phyloP scores from a whole-genome alignment of 2,888 invertebrate species.

The Drosophila mimica region DNA sequence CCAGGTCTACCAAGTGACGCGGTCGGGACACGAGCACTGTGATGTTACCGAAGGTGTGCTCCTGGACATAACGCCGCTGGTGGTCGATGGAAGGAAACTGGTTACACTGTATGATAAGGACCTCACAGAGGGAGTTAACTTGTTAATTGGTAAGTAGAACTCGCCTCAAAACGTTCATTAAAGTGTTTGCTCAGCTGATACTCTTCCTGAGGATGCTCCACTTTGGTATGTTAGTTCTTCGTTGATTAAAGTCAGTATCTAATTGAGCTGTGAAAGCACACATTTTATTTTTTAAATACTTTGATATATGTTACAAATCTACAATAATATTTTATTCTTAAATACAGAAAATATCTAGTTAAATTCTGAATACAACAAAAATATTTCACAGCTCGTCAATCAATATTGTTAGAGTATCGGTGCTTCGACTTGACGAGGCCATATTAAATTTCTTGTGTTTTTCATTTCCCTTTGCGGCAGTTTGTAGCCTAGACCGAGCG shows the following conservation, averaged over 20 bases:
- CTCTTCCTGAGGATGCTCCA: background rate
- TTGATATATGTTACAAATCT: no score
- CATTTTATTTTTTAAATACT: background rate
- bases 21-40: conserved; percentile 90
- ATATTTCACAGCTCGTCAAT: background rate
- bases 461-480: conserved; percentile 23
- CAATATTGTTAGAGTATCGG: conserved; percentile 8
- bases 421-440: background rate
- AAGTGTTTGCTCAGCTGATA: conserved; percentile 18
- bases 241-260: background rate
- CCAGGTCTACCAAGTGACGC: conserved; percentile 89
- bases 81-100: conserved; percentile 88
- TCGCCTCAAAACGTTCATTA: conserved; percentile 28
- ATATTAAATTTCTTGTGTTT: conserved; percentile 8
- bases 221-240: background rate
- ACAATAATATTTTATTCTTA: background rate
- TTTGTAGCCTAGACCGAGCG: conserved; percentile 34
- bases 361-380: background rate
- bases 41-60: conserved; percentile 90
- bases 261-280: background rate
- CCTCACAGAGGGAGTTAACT: conserved; percentile 90
- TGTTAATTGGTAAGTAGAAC: conserved; percentile 88
- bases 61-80: conserved; percentile 89
- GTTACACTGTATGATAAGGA: conserved; percentile 91
- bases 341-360: background rate